Evolutionary conservation across 2,797 vertebrate genomes (phyloP), one percentile per base, ranked within the genome.

Genomic region (Halcyon leucocephala): DNA sequence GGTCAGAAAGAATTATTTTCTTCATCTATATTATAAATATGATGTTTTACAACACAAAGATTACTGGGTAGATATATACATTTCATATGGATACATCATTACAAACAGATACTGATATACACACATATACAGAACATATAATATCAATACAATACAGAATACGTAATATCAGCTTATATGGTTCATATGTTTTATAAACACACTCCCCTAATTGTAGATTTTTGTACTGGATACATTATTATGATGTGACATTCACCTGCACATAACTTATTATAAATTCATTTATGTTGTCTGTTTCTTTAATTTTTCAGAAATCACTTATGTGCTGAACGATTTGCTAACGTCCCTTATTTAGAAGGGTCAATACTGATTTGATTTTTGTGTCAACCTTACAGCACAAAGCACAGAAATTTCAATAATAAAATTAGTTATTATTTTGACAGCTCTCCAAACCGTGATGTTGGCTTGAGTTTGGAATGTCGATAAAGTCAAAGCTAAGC

Each of bases 351-450:
- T 82, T 95, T 90, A 79, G 55, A 79, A n/a, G 54, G 35, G 66
- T 94, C 73, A 90, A 70, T 79, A 84, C 31, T 88, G 90, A 93
- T 49, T 46, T 0, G 22, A 82, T 84, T 88, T 86, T 82, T 90
- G 12, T 86, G 70, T 79, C 73, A 79, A 52, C 10, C 55, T 84
- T 73, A 51, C 71, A 86, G 65, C 25, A 65, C 69, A 86, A 94
- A 95, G 24, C 37, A 70, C 37, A 44, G 42, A 18, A 86, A 89
- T 84, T 95, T 96, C 73, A 91, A 61, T 66, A 91, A 94, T 66
- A 95, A 94, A 91, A 94, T 87, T 42, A 60, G 57, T 87, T 89
- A 87, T 64, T 83, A 79, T 93, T 95, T 91, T 88, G 80, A 89
- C 79, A 87, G 49, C 7, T 91, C 44, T 96, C 57, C 69, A 69